Evolutionary conservation across 2,113 vertebrate genomes (phyloP), one percentile per base, ranked within the genome.

Genomic region (Dicaeum eximium): DNA sequence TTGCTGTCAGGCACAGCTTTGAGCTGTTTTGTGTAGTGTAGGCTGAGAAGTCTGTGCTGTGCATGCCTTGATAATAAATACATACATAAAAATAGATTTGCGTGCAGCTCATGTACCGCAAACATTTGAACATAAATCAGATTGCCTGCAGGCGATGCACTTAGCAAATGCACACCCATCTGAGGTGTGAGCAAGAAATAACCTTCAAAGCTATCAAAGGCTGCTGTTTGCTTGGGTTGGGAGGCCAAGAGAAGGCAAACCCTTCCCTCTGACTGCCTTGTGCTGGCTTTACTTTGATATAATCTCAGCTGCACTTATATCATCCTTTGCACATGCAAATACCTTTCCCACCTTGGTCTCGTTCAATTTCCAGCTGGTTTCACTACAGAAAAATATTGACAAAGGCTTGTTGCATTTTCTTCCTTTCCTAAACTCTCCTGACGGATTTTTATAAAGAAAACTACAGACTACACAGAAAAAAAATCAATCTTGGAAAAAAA

Each of bases 61-160:
- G 82, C 74, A 92, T 72, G 66, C 27, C 90, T 96, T 38, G 51
- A 30, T 88, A 86, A 86, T 65, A 93, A 93, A 85, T n/a, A 80
- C 28, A 35, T 24, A 33, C 35, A 84, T 71, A 85, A 28, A 95
- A 93, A 96, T 94, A 95, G 93, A 78, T 80, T 37, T 86, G 79
- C 0, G 20, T 90, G 87, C 73, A 62, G 54, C 87, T 95, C 62
- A 6, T 51, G 38, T 23, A 93, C 67, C 67, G 6, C 85, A 94
- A 95, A 73, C 82, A 73, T 87, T 95, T 86, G 80, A 95, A 93
- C 72, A 40, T n/a, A 61, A 93, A 88, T 95, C 90, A 96, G 62
- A 86, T 88, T 90, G 50, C 90, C 88, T 1, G 0, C 18, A 28
- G 79, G 95, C 93, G 6, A 58, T 25, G 42, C 54, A 40, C 80